These are phyloP conservation scores for Austrofundulus limnaeus DNA, from an alignment of 2,113 vertebrate genomes.

Conservation along the genomic window DNA sequence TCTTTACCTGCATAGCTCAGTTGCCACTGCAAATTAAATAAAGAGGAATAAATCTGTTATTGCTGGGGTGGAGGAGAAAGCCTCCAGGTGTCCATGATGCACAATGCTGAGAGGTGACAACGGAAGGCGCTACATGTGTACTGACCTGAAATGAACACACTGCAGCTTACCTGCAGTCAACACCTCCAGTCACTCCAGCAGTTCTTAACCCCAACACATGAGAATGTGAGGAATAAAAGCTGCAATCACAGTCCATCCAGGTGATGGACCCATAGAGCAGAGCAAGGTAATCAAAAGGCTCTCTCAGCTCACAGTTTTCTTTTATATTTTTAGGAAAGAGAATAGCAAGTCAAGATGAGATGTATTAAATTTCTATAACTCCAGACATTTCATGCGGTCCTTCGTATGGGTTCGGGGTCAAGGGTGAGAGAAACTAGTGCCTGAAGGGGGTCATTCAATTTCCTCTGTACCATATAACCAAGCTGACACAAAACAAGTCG, in stretches of 20 bases:
- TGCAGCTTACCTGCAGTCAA: slow-evolving; percentile 29
- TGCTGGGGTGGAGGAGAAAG: slow-evolving; percentile 31
- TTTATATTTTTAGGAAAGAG: slow-evolving; percentile 41
- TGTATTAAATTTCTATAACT: slow-evolving; percentile 71
- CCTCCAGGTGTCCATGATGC: slow-evolving; percentile 57
- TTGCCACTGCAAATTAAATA: slow-evolving; percentile 63
- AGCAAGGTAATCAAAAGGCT: slow-evolving; percentile 48
- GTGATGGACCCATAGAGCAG: slow-evolving; percentile 38
- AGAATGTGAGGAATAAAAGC: slow-evolving; percentile 27
- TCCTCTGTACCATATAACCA: slow-evolving; percentile 37
- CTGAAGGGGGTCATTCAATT: slow-evolving; percentile 64
- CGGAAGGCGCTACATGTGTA: slow-evolving; percentile 46
- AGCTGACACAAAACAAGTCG: slow-evolving; percentile 45
- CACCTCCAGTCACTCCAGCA: slow-evolving; percentile 22
- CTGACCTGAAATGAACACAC: slow-evolving; percentile 26
- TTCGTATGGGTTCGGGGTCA: slow-evolving; percentile 46
- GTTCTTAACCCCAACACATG: slow-evolving; percentile 1
- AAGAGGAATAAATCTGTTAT: slow-evolving; percentile 74
- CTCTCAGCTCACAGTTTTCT: slow-evolving; percentile 15
- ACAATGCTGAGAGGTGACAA: slow-evolving; percentile 65
- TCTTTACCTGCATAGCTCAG: slow-evolving; percentile 68
- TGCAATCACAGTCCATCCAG: slow-evolving; percentile 12
- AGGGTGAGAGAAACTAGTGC: slow-evolving; percentile 39
- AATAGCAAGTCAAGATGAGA: slow-evolving; percentile 51
- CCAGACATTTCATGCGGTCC: slow-evolving; percentile 65